phyloP scores from a whole-genome alignment of 1,140 invertebrate species.

The Scaptomyza graminum region DNA sequence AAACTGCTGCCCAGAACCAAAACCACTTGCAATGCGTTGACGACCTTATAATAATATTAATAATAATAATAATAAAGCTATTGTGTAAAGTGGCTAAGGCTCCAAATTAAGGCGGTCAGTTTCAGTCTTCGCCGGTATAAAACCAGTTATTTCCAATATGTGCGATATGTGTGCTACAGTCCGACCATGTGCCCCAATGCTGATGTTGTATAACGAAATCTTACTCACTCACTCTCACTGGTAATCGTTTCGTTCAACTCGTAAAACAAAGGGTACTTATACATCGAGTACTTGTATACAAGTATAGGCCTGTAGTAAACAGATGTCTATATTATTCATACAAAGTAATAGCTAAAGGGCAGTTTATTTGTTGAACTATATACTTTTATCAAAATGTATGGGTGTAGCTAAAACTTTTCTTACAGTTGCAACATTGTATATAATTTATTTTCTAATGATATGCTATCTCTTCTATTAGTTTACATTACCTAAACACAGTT shows the following conservation, averaged over 20 bases:
- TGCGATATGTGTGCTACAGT: conserved; percentile 49
- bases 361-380: no score
- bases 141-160: conserved; percentile 68
- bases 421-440: no score
- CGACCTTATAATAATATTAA: neutral
- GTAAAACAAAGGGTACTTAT: conserved; percentile 41
- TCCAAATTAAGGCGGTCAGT: conserved; percentile 45
- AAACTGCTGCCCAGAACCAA: conserved; percentile 21
- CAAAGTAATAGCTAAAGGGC: no score
- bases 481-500: no score
- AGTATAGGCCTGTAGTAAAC: neutral
- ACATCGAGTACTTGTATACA: neutral
- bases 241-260: conserved; percentile 30
- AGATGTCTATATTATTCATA: neutral
- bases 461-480: no score
- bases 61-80: neutral
- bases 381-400: no score
- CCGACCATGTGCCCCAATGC: conserved; percentile 46
- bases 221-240: conserved; percentile 10
- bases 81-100: neutral
- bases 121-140: conserved; percentile 63
- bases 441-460: no score
- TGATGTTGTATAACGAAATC: conserved; percentile 58
- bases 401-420: no score
- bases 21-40: conserved; percentile 60